Conservation (phyloP, 2,888 invertebrate species). For the Ophion obscuratus region DNA sequence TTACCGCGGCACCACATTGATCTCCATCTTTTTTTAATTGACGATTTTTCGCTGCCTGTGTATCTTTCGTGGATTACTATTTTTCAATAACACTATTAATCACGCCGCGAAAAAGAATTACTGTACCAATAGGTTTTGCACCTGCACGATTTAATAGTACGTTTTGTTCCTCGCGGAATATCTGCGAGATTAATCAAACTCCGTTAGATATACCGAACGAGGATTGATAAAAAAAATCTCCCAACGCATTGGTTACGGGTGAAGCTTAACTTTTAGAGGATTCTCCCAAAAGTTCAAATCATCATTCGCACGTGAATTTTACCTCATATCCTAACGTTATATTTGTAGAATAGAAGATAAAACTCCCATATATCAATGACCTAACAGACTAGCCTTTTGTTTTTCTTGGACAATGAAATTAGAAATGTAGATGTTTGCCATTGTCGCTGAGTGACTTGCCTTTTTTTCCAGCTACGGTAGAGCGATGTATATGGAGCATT, state of each 20-base stretch:
- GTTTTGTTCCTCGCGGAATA: not conserved
- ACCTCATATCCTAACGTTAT: not conserved
- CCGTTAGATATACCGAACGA: not conserved
- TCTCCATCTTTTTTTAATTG: not conserved
- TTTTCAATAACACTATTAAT: not conserved
- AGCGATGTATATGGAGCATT: not conserved
- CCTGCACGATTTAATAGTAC: not conserved
- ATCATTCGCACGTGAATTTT: not conserved
- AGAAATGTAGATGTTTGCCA: not conserved
- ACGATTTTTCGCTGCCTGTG: not conserved
- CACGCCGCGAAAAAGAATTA: no score
- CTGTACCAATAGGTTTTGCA: no score
- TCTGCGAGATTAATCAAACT: not conserved
- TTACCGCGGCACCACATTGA: not conserved
- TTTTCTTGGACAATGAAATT: constrained; percentile 8
- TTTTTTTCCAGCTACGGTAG: not conserved
- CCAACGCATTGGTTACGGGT: not conserved
- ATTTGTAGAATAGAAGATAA: not conserved
- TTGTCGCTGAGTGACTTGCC: constrained; percentile 1
- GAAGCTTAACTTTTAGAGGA: not conserved
- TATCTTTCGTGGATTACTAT: not conserved
- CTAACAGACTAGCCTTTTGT: not conserved
- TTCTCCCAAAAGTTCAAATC: not conserved
- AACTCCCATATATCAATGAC: not conserved
- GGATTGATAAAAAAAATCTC: not conserved